Percentiles rank a stretch among this genome's conserved stretches.
These are phyloP conservation scores for Tetrao urogallus DNA, from an alignment of 2,113 vertebrate species.

Conservation along the genomic window DNA sequence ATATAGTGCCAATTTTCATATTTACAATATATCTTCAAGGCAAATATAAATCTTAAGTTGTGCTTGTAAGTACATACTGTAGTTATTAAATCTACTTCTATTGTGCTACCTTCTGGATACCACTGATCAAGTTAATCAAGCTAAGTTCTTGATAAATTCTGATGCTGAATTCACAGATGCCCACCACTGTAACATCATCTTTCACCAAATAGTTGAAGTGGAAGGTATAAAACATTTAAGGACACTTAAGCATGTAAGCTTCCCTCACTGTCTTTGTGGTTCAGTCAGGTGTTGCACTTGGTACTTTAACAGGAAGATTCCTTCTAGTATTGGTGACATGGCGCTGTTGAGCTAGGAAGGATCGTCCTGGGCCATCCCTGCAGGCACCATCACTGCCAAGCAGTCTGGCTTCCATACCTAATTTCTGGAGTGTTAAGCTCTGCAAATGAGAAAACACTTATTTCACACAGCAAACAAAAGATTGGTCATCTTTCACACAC, in stretches of 20 bases:
- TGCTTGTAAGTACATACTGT: slow-evolving; percentile 58
- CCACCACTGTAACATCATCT: slow-evolving; percentile 35
- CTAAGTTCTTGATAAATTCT: neutral
- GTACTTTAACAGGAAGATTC: slow-evolving; percentile 83
- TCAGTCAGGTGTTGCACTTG: slow-evolving; percentile 85
- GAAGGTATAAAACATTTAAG: slow-evolving; percentile 76
- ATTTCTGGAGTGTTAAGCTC: slow-evolving; percentile 93
- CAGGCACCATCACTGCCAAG: slow-evolving; percentile 72
- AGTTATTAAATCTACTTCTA: slow-evolving; percentile 40
- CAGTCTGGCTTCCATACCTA: slow-evolving; percentile 91
- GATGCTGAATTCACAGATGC: slow-evolving; percentile 42
- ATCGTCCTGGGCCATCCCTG: slow-evolving; percentile 80
- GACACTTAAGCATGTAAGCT: slow-evolving; percentile 77
- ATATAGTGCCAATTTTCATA: slow-evolving; percentile 56
- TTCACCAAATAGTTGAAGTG: slow-evolving; percentile 31
- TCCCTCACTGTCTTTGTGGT: slow-evolving; percentile 48
- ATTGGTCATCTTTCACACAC: accelerated
- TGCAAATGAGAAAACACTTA: slow-evolving; percentile 53
- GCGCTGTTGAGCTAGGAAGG: slow-evolving; percentile 93
- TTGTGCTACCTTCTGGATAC: neutral
- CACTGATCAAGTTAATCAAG: neutral
- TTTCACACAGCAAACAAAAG: neutral
- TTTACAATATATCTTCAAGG: slow-evolving; percentile 69
- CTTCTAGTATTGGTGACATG: slow-evolving; percentile 89
- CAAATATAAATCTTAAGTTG: slow-evolving; percentile 67